Evolutionary conservation across 2,888 invertebrate genomes (phyloP).

Genomic region (Calameuta filiformis): DNA sequence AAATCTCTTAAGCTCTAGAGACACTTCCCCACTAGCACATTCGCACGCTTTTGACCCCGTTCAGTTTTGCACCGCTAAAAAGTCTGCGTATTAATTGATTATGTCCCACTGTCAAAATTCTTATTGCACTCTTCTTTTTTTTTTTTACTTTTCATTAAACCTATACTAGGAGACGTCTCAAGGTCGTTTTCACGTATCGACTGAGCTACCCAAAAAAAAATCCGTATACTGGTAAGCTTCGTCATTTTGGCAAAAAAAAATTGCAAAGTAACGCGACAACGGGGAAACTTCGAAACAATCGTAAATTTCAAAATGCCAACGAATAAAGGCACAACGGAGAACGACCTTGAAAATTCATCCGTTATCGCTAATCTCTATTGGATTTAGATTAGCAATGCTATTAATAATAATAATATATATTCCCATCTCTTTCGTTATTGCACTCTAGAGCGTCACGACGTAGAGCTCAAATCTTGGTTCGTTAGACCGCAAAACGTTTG

Average conservation of each 20-base stretch:
- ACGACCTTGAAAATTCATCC: not conserved
- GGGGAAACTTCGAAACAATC: not conserved
- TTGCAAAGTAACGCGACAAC: not conserved
- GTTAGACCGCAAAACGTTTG: not conserved
- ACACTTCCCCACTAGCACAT: not conserved
- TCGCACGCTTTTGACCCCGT: not conserved
- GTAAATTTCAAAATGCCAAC: not conserved
- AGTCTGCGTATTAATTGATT: not conserved
- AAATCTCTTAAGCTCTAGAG: not conserved
- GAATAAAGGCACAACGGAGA: not conserved
- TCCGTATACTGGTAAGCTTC: not conserved
- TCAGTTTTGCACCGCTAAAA: not conserved
- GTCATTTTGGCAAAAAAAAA: not conserved
- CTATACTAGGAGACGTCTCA: not conserved
- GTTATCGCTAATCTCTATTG: not conserved
- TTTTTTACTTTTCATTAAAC: not conserved
- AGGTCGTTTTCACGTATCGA: not conserved
- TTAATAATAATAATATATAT: not conserved
- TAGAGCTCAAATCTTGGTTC: not conserved
- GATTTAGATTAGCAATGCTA: not conserved
- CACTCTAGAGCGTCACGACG: not conserved
- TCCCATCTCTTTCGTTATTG: not conserved
- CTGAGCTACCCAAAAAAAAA: not conserved
- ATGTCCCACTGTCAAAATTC: constrained; percentile 31
- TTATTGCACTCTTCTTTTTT: constrained; percentile 46